Base-by-base conservation (phyloP, 2,888 invertebrate species). In the Sycophila texana region DNA sequence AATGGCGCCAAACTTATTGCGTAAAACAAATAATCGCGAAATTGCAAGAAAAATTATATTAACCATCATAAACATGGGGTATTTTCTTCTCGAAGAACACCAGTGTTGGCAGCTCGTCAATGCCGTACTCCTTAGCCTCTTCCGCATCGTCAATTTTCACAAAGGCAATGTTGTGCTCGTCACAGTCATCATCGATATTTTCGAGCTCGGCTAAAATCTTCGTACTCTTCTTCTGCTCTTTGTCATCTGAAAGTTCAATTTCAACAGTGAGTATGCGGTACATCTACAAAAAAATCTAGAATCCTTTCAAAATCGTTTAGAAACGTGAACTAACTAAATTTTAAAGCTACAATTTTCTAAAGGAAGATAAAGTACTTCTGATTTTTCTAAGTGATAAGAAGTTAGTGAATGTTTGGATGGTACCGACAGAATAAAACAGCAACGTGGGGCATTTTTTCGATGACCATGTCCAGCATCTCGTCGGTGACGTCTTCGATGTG, bases 401-500 rank as follows among this genome's bases (percentile, higher is more conserved):
- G 39, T 53, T 7, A 22, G 58, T 68, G 13, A 66, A 66, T 55
- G 47, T 22, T 61, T 53, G 14, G 77, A 74, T 47, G 77, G 67
- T 84, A 93, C 95, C 95, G 93, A 97, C 97, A 97, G 92, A 97
- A 98, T 85, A 98, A 92, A 74, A 97, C 97, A 68, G 97, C 97
- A 83, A 98, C 96, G 89, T 96, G 95, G 10, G 94, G 95, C 94
- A 96, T 96, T 92, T 96, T 96, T 81, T 95, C 95, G 85, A 98
- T 95, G 84, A 98, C 94, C 88, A 96, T 93, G 89, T 97, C 97
- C 83, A 98, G 92, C 97, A 98, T 97, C 92, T 98, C 97, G 90
- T 97, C 97, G 20, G 97, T 98, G 77, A 98, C 95, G 87, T 98
- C 97, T 91, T 98, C 97, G 85, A 98, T 98, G 92, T 97, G 96